Evolutionary conservation across 2,113 vertebrate species (phyloP), one percentile per base, ranked within the genome.

Genomic region (Nibea coibor): DNA sequence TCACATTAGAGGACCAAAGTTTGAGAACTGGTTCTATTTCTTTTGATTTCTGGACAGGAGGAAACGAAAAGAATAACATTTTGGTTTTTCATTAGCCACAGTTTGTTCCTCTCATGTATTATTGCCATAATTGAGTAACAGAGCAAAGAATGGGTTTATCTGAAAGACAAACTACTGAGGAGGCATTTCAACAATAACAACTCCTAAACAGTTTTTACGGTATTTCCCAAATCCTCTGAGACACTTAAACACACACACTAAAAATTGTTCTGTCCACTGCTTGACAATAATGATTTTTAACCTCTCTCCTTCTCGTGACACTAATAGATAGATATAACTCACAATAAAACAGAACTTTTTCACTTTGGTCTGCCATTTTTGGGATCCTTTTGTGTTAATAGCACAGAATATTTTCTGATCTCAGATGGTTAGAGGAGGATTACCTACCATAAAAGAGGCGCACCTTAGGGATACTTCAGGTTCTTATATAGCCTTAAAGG

Each of bases 401-500:
- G 0, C 24, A 22, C 50, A 39, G 20, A 67, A 58, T 45, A 26
- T 54, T 45, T 47, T 81, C 56, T 61, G 17, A 20, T 67, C 24
- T 10, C 48, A 47, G 39, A 43, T 66, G 15, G 42, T 62, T 15
- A 5, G 3, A 51, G 15, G 14, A 69, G 43, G 26, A 73, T 69
- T 16, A 66, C 11, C 10, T 35, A 35, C 35, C 35, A 35, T 8
- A 8, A 35, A 51, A 58, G 22, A 80, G 4, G 12, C 50, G 10
- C 59, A 56, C 42, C 57, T 2, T 51, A 15, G 22, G 26, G 39
- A 22, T 22, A 67, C 61, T 72, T 26, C 10, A 72, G 69, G 31
- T 63, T 71, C 43, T 78, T 17, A 35, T 47, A 24, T 54, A 26
- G 48, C 54, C 51, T 69, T 65, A 39, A 70, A 70, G 26, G 22